Conservation (phyloP, 92 coral and sea anemone genomes). For the Scolanthus callimorphus region DNA sequence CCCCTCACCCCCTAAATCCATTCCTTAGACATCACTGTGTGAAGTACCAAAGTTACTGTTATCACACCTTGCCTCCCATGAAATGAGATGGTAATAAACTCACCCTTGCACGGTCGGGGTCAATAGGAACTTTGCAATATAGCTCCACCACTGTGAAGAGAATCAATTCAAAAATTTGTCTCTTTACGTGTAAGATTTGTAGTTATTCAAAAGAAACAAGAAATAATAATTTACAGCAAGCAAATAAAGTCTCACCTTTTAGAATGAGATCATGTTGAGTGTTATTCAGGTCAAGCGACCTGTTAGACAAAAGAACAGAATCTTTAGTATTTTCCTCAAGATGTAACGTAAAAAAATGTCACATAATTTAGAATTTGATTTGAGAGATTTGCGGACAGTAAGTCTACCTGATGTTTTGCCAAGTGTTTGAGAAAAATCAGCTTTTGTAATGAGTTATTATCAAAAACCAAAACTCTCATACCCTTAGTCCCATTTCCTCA, state of each 20-base stretch:
- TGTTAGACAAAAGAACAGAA: conserved; percentile 10
- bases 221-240: not conserved
- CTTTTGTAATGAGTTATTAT: not conserved
- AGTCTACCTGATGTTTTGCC: too few relatives aligned
- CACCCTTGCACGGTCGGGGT: conserved; percentile 92
- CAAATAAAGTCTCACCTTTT: conserved; percentile 51
- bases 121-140: conserved; percentile 79
- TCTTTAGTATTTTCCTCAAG: not conserved
- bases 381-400: not conserved
- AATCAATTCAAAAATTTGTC: not conserved
- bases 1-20: too few relatives aligned
- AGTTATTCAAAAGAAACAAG: not conserved
- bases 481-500: too few relatives aligned
- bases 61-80: too few relatives aligned
- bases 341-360: not conserved
- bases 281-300: conserved; percentile 84
- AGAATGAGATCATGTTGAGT: conserved; percentile 87
- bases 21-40: not conserved
- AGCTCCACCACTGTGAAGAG: conserved; percentile 72
- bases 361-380: not conserved
- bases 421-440: not conserved
- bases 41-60: not conserved
- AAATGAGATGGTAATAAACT: too few relatives aligned
- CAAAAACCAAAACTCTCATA: not conserved
- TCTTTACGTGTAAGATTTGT: not conserved